Evolutionary conservation across 2,888 invertebrate genomes (phyloP), one percentile per base, ranked within the genome.

Genomic region (Frankliniella intonsa): DNA sequence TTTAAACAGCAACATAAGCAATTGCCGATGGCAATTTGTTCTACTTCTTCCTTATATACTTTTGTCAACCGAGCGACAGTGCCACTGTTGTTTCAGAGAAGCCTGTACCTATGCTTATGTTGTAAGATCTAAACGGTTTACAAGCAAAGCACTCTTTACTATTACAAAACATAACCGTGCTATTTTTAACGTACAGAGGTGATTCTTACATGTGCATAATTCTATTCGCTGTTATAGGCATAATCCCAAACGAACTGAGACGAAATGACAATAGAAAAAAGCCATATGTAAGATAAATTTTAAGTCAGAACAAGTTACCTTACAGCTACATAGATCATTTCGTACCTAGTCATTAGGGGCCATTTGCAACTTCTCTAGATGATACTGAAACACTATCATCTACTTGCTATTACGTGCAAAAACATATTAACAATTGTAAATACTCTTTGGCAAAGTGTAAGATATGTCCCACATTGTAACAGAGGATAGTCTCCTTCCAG

Each of bases 301-400:
- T 17, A 62, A 5, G 62, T 14, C 62, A 62, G 62, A 7, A 62
- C n/a, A 62, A 19, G 62, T 7, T 62, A 62, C n/a, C 62, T 62
- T 62, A 14, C 19, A 14, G n/a, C n/a, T 19, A 62, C 62, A 62
- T 17, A n/a, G 14, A 62, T 17, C 14, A 14, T 62, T 14, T 14
- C n/a, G 62, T 17, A n/a, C 17, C 62, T 62, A 62, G 7, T 76
- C 69, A 76, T 76, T 22, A 25, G 69, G 69, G 25, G 22, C 69
- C 22, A 76, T 76, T 76, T 76, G 69, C 69, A 76, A 25, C 22
- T 12, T 76, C 25, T 76, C 69, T 76, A 76, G 69, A 76, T 76
- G 69, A 76, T 76, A 76, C 69, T 76, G 69, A 25, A 76, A 76
- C 69, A 76, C 69, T 76, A 76, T 76, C 69, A 76, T 76, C 69